Evolutionary conservation across 64 coral and sea anemone species (phyloP), one percentile per base, ranked within the genome.

Genomic region (Hydrozoanthus tunicans): DNA sequence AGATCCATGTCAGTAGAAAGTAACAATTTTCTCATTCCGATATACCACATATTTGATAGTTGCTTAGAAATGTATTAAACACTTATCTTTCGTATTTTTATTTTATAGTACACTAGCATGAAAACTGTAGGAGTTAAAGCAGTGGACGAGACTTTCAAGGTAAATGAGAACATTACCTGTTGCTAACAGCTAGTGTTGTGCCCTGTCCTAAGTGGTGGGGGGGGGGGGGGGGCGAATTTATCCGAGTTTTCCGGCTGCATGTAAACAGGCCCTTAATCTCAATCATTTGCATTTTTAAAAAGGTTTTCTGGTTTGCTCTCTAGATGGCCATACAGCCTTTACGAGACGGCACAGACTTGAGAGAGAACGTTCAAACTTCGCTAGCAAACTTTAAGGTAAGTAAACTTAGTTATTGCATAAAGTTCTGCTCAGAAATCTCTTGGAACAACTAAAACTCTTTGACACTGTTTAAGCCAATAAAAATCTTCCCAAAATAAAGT

Each of bases 111-210:
- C 66, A 99, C 97, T 17, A 95, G 97, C 77, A 93, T 99, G 92
- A 95, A 95, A 84, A 90, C 97, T 10, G 90, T 99, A 9, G 97
- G 94, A 32, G 79, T 94, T 6, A 95, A 95, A 69, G 91, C 97
- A 0, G 97, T 99, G 6, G 97, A 99, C 65, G 97, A 99, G 64
- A 95, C 97, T n/a, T 99, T 99, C 68, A 99, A 99, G 89, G 97
- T 99, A 84, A 85, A 52, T 66, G 6, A 25, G 70, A 9, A 13
- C 11, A 5, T 55, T 14, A 14, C 12, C 51, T n/a, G 10, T 24
- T 52, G 14, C 32, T 66, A 14, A 3, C 32, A 7, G 26, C 53
- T 53, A 43, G 2, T 43, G 32, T 43, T 43, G 32, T 43, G 32
- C 32, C 32, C 32, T 43, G 32, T 2, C 32, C 32, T 43, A 43